Percentiles rank a stretch among this genome's conserved stretches.
Evolutionary conservation across 2,113 vertebrate genomes (phyloP).

Genomic region (Actenoides hombroni): DNA sequence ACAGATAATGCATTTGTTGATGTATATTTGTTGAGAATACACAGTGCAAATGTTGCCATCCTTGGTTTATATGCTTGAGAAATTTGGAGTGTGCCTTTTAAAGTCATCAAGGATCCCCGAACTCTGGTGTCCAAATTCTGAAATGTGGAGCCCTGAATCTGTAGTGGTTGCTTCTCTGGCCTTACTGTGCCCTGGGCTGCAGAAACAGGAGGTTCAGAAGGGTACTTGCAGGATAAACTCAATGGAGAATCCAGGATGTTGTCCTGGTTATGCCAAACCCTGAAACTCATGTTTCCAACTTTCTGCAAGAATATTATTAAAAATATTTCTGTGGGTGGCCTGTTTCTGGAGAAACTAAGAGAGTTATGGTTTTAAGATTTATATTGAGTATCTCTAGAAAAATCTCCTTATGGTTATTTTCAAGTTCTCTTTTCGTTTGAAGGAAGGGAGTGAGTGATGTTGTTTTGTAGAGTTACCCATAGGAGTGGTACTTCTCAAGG

Average conservation of each 20-base stretch:
- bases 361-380: neutral
- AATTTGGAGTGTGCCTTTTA: neutral
- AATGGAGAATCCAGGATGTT: neutral
- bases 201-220: neutral
- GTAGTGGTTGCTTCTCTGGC: rapidly evolving
- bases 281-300: neutral
- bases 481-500: neutral
- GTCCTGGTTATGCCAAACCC: neutral
- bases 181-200: neutral
- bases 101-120: neutral
- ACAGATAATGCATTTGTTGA: neutral
- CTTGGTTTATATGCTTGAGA: neutral
- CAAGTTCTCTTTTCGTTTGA: neutral
- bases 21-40: neutral
- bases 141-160: neutral
- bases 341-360: neutral
- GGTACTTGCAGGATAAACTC: neutral
- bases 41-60: neutral
- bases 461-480: neutral
- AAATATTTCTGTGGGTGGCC: neutral
- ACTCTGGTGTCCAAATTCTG: neutral
- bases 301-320: neutral
- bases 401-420: neutral
- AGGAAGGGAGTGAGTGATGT: neutral
- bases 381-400: neutral